Conservation (phyloP, 53 echinoderm and acorn worm species). For the Mesocentrotus franciscanus region DNA sequence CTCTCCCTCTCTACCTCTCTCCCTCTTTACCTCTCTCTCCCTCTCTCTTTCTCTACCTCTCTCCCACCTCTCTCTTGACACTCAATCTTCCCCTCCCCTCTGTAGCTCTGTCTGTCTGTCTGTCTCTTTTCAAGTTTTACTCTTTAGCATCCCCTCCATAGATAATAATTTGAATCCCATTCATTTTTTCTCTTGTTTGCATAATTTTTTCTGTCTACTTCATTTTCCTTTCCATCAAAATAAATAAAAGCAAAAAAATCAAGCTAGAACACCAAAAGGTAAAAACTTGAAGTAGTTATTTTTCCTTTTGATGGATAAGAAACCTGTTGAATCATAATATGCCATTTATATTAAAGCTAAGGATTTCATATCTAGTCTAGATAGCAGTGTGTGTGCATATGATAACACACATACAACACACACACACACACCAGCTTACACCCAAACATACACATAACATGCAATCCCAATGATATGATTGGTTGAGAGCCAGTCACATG, state of each 20-base stretch:
- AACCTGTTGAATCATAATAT: not conserved
- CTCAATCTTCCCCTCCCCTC: not conserved
- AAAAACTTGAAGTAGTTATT: not conserved
- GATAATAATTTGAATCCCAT: too few species aligned
- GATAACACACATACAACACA: not conserved
- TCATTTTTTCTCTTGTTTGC: too few species aligned
- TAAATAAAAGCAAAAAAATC: not conserved
- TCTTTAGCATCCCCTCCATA: not conserved
- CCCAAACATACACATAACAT: not conserved
- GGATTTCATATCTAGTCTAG: not conserved
- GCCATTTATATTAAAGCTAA: not conserved
- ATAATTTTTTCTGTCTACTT: not conserved
- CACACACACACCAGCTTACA: not conserved
- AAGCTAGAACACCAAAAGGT: not conserved
- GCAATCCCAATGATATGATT: not conserved
- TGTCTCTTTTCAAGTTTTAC: not conserved
- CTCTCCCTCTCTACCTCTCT: too few species aligned
- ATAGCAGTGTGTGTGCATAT: not conserved
- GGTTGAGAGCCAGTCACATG: conserved; percentile 26
- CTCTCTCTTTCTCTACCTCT: too few species aligned
- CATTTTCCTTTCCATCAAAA: not conserved
- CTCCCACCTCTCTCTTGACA: too few species aligned
- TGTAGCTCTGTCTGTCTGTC: conserved; percentile 4
- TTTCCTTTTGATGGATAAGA: not conserved
- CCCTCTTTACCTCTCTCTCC: too few species aligned